phyloP scores from a whole-genome alignment of 2,797 vertebrate species.

The Bucorvus abyssinicus region DNA sequence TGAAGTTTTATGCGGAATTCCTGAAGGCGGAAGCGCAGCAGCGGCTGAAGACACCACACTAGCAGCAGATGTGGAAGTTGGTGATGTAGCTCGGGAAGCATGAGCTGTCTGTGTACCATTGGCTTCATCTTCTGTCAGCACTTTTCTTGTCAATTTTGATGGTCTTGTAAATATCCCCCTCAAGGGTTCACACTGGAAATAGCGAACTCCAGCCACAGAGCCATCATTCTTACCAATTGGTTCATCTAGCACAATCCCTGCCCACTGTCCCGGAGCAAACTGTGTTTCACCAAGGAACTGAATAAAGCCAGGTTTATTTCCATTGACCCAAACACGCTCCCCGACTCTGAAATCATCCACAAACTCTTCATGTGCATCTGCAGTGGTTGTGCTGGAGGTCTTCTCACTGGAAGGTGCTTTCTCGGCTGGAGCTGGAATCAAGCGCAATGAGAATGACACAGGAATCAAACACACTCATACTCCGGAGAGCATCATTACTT shows the following conservation, averaged over 20 bases:
- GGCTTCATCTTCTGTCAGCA: conserved; percentile 84
- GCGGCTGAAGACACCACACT: conserved; percentile 71
- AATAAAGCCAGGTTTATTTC: conserved; percentile 92
- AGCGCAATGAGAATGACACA: neutral
- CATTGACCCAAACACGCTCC: conserved; percentile 95
- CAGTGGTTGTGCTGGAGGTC: conserved; percentile 31
- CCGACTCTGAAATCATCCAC: conserved; percentile 86
- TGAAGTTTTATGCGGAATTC: conserved; percentile 68
- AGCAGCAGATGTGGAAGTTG: conserved; percentile 75
- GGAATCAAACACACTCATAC: neutral
- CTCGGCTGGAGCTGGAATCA: conserved; percentile 76
- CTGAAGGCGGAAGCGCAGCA: conserved; percentile 39
- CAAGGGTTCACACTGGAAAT: conserved; percentile 95
- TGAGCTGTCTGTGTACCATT: conserved; percentile 85
- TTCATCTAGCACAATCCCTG: conserved; percentile 95
- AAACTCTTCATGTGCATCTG: conserved; percentile 80
- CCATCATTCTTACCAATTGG: conserved; percentile 97
- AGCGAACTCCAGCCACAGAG: conserved; percentile 93
- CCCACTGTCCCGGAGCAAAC: conserved; percentile 97
- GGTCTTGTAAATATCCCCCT: conserved; percentile 96
- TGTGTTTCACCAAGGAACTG: conserved; percentile 92
- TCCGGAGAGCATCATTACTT: neutral
- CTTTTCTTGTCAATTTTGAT: conserved; percentile 87
- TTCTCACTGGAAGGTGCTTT: conserved; percentile 79
- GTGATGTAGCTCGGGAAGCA: conserved; percentile 82